A percentile compares a stretch with the other conserved stretches of the same genome.
Evolutionary conservation across 2,888 invertebrate species (phyloP).

Genomic region (Leptarthrus brevirostris): DNA sequence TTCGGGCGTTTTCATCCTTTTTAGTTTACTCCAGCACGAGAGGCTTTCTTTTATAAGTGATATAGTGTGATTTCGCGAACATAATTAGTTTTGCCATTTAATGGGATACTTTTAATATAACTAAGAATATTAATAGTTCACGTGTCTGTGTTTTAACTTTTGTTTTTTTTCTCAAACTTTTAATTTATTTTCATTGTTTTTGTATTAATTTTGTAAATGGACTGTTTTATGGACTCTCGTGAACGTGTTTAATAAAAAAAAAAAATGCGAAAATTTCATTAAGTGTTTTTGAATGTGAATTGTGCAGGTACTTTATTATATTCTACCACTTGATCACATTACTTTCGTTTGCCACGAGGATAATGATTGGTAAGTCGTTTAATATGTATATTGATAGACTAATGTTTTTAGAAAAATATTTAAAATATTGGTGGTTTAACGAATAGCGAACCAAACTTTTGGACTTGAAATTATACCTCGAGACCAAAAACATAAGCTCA

Average conservation of each 20-base stretch:
- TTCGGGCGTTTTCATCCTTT: background rate
- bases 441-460: no score
- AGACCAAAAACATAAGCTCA: no score
- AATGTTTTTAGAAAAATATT: no score
- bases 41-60: background rate
- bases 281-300: no score
- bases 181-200: constrained; percentile 4
- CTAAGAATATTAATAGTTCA: background rate
- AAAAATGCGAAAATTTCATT: no score
- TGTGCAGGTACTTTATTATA: no score
- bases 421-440: no score
- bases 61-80: constrained; percentile 16
- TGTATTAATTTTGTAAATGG: constrained; percentile 30
- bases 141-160: constrained; percentile 8
- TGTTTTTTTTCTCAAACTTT: constrained; percentile 5
- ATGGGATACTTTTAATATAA: background rate
- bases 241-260: constrained; percentile 31
- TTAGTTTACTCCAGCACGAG: background rate
- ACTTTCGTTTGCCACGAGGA: no score
- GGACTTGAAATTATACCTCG: no score
- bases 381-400: no score
- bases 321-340: no score
- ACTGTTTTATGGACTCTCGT: constrained; percentile 46
- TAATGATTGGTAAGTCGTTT: no score
- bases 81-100: background rate